These are phyloP conservation scores for Clistopyga incitator DNA, from an alignment of 2,888 invertebrate genomes.

Conservation along the genomic window DNA sequence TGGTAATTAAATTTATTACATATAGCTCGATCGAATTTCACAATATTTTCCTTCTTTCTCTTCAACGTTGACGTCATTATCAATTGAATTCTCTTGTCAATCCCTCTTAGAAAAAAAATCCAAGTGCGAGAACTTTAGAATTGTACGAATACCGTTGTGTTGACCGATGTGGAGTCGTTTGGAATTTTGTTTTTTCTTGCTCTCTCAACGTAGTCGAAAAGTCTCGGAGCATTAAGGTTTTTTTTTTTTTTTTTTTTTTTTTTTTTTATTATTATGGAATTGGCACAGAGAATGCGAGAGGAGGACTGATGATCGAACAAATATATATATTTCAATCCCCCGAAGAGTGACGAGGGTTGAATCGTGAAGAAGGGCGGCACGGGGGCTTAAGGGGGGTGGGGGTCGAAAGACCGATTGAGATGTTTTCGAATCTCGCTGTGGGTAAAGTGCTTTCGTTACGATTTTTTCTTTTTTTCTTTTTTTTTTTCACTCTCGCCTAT, in stretches of 20 bases:
- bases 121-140: slow-evolving; percentile 10
- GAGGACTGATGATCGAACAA: slow-evolving; percentile 26
- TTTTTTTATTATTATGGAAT: slow-evolving; percentile 41
- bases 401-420: slow-evolving; percentile 25
- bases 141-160: slow-evolving; percentile 21
- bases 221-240: too few species aligned
- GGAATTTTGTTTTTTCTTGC: slow-evolving; percentile 11
- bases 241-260: too few species aligned
- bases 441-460: slow-evolving; percentile 48
- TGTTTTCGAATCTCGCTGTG: slow-evolving; percentile 56
- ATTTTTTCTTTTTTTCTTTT: too few species aligned
- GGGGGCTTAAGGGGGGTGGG: not conserved
- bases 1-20: slow-evolving; percentile 59
- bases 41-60: slow-evolving; percentile 39
- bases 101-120: slow-evolving; percentile 21
- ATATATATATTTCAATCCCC: slow-evolving; percentile 24
- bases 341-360: slow-evolving; percentile 54
- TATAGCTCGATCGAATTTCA: slow-evolving; percentile 58
- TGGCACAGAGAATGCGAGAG: slow-evolving; percentile 9
- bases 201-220: slow-evolving; percentile 16
- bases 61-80: slow-evolving; percentile 19
- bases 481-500: slow-evolving; percentile 66
- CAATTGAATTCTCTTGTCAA: slow-evolving; percentile 24
- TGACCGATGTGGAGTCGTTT: slow-evolving; percentile 11
- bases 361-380: slow-evolving; percentile 28